These are phyloP conservation scores for Drosophila kambysellisi DNA, from an alignment of 2,888 invertebrate species.

Conservation along the genomic window DNA sequence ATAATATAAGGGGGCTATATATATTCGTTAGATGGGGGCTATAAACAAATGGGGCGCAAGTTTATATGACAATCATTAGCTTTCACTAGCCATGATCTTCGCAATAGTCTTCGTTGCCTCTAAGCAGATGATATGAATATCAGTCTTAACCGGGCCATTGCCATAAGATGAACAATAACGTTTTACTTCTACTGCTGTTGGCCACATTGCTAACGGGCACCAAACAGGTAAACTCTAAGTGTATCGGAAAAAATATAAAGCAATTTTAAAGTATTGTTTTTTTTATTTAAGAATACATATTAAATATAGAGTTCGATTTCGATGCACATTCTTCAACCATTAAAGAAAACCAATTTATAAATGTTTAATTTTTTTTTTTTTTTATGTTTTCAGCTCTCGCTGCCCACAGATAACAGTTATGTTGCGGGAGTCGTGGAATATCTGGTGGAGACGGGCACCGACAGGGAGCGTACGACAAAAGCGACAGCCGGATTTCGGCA, in stretches of 20 bases:
- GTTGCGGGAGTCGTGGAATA: conserved; percentile 89
- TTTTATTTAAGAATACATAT: too few relatives aligned
- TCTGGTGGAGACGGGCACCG: conserved; percentile 77
- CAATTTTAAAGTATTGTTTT: background rate
- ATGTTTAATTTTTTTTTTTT: too few relatives aligned
- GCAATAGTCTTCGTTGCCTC: conserved; percentile 19
- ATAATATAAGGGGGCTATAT: background rate
- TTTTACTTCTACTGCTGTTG: conserved; percentile 9
- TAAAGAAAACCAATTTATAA: background rate
- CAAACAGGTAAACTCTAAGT: conserved; percentile 28
- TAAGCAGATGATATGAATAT: background rate
- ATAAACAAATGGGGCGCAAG: background rate
- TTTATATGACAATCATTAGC: background rate
- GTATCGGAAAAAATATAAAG: background rate
- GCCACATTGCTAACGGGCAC: conserved; percentile 8
- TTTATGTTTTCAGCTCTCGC: conserved; percentile 44
- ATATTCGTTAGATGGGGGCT: background rate
- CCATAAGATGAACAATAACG: conserved; percentile 25
- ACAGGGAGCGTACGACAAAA: conserved; percentile 40
- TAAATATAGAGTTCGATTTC: background rate
- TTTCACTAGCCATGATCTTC: background rate
- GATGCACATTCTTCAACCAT: background rate
- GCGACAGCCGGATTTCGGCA: conserved; percentile 53
- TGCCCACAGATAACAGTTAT: conserved; percentile 85
- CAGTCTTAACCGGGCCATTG: conserved; percentile 27